These are phyloP conservation scores for Apomyelois bistriatella DNA, from an alignment of 2,888 invertebrate genomes.

Conservation along the genomic window DNA sequence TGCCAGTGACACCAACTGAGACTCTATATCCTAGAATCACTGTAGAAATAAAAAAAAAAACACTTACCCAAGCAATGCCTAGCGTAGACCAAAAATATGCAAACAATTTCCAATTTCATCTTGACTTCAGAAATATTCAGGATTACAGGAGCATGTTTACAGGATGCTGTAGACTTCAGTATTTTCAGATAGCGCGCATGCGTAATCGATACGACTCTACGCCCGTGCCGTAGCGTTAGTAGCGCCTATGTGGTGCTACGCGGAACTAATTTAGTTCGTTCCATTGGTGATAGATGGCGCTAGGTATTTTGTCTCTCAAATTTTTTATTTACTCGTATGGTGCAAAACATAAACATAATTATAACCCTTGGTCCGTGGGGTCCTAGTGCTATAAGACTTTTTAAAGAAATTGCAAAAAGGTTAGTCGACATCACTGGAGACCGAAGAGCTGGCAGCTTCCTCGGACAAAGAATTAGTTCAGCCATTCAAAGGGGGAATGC, in stretches of 20 bases:
- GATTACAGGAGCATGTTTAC: conserved; percentile 44
- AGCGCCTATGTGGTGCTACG: conserved; percentile 21
- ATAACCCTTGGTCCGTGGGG: too few species aligned
- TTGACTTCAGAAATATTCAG: conserved; percentile 21
- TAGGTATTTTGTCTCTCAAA: background rate
- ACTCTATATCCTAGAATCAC: background rate
- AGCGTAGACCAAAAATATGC: conserved; percentile 40
- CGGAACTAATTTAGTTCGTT: conserved; percentile 5
- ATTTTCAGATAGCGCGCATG: conserved; percentile 46
- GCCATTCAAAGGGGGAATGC: too few species aligned
- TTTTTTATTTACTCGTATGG: too few species aligned
- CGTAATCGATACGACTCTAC: conserved; percentile 61
- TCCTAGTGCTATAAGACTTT: too few species aligned
- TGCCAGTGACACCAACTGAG: background rate
- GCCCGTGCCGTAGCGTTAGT: conserved; percentile 21
- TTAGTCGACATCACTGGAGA: too few species aligned
- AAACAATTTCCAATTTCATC: conserved; percentile 52
- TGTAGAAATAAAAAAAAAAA: conserved; percentile 4
- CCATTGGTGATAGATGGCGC: conserved; percentile 23
- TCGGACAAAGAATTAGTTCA: too few species aligned
- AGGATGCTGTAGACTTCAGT: conserved; percentile 29
- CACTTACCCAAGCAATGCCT: conserved; percentile 54
- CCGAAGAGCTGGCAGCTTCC: too few species aligned
- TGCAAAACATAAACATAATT: too few species aligned
- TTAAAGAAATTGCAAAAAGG: too few species aligned